Percentiles rank a stretch among this genome's conserved stretches.
Conservation (phyloP, 2,113 vertebrate genomes). For the Scatophagus argus region DNA sequence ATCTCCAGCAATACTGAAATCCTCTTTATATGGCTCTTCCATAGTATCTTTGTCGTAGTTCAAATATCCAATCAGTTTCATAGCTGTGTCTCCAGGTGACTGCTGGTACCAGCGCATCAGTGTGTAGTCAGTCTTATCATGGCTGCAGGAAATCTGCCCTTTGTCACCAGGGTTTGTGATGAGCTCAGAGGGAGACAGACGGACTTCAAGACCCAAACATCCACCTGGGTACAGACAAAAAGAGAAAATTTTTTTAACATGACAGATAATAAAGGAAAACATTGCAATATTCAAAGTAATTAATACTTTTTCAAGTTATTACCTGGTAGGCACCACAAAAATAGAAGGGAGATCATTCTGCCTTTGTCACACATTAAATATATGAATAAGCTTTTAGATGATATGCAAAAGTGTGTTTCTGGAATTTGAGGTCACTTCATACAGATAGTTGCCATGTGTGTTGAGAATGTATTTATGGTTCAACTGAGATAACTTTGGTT, state of each 20-base stretch:
- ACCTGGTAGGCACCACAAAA: slow-evolving; percentile 37
- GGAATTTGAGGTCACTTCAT: neutral
- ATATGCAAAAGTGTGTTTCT: neutral
- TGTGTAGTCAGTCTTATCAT: slow-evolving; percentile 39
- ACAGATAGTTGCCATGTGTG: no score
- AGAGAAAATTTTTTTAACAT: neutral
- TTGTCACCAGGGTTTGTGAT: slow-evolving; percentile 16
- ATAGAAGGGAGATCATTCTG: slow-evolving; percentile 16
- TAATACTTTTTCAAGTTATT: neutral
- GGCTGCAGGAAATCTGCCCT: slow-evolving; percentile 56
- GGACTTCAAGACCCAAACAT: slow-evolving; percentile 8
- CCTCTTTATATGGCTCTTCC: slow-evolving; percentile 10
- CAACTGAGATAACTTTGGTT: neutral
- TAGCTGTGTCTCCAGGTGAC: slow-evolving; percentile 31
- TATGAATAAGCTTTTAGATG: neutral
- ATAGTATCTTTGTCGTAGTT: neutral
- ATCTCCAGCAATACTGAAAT: slow-evolving; percentile 43
- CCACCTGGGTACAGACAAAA: neutral
- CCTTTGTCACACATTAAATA: neutral
- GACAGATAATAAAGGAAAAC: no score
- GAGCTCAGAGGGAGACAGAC: slow-evolving; percentile 40
- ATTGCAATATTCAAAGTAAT: neutral
- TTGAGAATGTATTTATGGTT: no score
- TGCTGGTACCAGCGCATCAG: slow-evolving; percentile 67
- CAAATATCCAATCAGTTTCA: slow-evolving; percentile 62